Base-by-base conservation (phyloP, 2,797 vertebrate species). In the Menidia menidia region DNA sequence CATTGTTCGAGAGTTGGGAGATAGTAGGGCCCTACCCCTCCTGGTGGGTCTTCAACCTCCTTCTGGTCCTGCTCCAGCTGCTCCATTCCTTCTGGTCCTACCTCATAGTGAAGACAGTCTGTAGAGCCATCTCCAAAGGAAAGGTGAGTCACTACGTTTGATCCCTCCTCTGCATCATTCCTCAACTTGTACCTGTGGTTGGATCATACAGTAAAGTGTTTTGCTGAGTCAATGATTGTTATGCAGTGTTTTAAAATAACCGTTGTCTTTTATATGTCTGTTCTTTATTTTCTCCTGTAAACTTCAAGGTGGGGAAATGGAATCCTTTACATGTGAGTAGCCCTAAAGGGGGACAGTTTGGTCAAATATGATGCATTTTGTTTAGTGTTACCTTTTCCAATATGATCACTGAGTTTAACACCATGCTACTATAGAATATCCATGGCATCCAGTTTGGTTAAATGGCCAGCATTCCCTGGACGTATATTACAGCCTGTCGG, bases 321-420 rank as follows among this genome's bases (percentile, higher is more conserved):
- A 98, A 97, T 93, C 96, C 97, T 71, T 96, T 99, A 94, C 96
- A 98, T 87, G 98, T 99, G 95, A 98, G 97, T 97, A 83, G 68
- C 67, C 83, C 77, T 33, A 5, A 66, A 64, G 4, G 12, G 57
- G 51, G 72, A 41, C 41, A 65, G 30, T n/a, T 33, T 1, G 32
- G 6, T 68, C 30, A 8, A 25, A n/a, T 33, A 12, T 39, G 9
- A 0, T 56, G 8, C 15, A 45, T 1, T 56, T 33, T 50, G 44
- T 66, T 63, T 51, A 39, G 31, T 68, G 67, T 67, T 15, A 53
- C 4, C 9, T 9, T 39, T 13, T 4, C 4, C 12, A 16, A 25
- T 15, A n/a, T 51, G 6, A 52, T 53, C 30, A 31, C 7, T 31
- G 6, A 53, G 6, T 13, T 15, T 31, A 33, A 48, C 18, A 2